phyloP scores from a whole-genome alignment of 2,113 vertebrate species.

The Octodon degus region DNA sequence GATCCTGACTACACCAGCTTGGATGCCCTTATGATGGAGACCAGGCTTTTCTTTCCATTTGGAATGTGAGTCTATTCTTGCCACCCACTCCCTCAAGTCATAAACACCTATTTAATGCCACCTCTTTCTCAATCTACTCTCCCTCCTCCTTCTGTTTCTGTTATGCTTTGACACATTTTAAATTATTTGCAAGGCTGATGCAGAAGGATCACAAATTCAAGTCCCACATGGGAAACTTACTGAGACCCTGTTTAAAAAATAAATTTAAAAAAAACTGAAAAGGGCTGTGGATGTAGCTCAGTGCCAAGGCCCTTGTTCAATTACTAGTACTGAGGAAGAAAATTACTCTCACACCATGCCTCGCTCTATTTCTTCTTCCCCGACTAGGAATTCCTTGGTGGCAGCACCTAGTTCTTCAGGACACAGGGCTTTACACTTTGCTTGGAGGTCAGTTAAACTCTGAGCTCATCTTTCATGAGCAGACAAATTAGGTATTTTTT shows the following conservation, averaged over 20 bases:
- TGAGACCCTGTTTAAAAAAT: neutral
- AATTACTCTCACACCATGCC: neutral
- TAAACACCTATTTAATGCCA: neutral
- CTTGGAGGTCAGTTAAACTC: neutral
- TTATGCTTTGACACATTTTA: neutral
- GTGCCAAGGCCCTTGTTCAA: neutral
- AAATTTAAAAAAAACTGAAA: neutral
- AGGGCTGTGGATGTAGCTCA: neutral
- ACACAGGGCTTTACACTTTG: neutral
- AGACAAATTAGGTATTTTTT: neutral
- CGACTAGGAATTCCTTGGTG: neutral
- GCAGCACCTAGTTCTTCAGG: neutral
- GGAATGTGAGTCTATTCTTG: neutral
- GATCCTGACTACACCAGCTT: neutral
- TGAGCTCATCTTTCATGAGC: neutral
- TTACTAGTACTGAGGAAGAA: neutral
- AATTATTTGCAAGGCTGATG: neutral
- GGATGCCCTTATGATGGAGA: neutral
- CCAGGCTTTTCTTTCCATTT: neutral
- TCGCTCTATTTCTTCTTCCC: neutral
- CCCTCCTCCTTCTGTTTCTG: neutral
- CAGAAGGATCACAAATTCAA: neutral
- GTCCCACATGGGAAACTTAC: neutral
- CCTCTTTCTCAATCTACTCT: neutral
- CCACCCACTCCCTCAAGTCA: neutral